Percentiles rank a stretch among this genome's conserved stretches.
phyloP scores from a whole-genome alignment of 2,797 vertebrate genomes.

The Paramormyrops hopkinsi region DNA sequence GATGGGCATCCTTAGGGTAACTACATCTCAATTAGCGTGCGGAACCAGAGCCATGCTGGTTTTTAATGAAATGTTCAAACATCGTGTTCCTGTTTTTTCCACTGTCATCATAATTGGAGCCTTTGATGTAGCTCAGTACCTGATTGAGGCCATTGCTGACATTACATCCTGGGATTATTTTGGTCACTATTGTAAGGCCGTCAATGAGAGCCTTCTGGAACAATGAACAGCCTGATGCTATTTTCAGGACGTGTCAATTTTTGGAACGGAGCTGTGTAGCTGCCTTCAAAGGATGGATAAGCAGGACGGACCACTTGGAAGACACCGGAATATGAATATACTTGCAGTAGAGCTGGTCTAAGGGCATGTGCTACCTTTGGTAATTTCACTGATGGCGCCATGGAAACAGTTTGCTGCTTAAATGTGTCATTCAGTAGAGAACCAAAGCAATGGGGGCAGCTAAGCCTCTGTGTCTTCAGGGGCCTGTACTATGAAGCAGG shows the following conservation, averaged over 20 bases:
- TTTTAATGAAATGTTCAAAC: background rate
- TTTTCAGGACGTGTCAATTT: background rate
- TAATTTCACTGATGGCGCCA: background rate
- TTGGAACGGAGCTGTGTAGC: background rate
- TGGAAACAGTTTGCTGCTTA: background rate
- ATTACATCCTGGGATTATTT: background rate
- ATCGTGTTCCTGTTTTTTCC: background rate
- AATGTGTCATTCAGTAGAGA: background rate
- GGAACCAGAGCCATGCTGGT: background rate
- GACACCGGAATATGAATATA: background rate
- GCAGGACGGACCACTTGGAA: background rate
- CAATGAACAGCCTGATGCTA: background rate
- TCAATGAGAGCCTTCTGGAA: background rate
- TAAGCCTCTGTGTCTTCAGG: background rate
- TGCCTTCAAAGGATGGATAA: background rate
- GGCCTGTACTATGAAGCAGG: too few species aligned
- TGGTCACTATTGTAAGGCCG: background rate
- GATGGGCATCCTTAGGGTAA: background rate
- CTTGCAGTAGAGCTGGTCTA: background rate
- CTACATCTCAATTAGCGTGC: background rate
- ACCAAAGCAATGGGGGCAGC: background rate
- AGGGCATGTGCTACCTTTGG: background rate
- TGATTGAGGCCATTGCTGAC: background rate
- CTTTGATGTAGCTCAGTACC: background rate
- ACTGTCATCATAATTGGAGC: background rate